phyloP scores from a whole-genome alignment of 2,888 invertebrate genomes.

The Thysanoteuthis rhombus region DNA sequence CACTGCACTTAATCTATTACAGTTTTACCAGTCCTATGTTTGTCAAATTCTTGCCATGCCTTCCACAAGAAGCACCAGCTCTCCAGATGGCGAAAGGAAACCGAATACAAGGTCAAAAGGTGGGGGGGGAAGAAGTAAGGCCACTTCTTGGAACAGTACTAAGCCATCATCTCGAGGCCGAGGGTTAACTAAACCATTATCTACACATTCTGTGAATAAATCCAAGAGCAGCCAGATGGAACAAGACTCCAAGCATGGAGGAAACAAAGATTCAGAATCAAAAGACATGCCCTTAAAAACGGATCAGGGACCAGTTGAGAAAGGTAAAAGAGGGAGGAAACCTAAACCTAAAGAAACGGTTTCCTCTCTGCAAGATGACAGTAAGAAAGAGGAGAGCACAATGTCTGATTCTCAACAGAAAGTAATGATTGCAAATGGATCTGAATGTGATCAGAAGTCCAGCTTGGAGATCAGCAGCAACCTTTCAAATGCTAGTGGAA shows the following conservation, averaged over 20 bases:
- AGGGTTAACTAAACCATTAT: background rate
- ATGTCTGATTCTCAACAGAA: background rate
- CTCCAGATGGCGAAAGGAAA: conserved; percentile 16
- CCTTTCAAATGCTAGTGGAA: background rate
- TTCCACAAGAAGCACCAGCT: conserved; percentile 19
- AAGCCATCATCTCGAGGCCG: background rate
- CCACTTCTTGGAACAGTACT: background rate
- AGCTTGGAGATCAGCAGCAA: background rate
- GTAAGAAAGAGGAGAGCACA: background rate
- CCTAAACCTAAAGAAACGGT: background rate
- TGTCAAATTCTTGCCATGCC: conserved; percentile 19
- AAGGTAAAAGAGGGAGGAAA: background rate
- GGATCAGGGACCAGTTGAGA: background rate
- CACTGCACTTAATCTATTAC: background rate
- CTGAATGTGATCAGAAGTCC: background rate
- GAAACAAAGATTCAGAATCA: background rate
- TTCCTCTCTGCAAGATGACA: background rate
- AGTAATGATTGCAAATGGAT: background rate
- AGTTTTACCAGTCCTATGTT: conserved; percentile 19
- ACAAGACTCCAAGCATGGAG: background rate
- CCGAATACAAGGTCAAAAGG: conserved; percentile 20
- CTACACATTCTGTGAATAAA: background rate
- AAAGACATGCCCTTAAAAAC: background rate
- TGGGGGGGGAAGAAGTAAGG: background rate
- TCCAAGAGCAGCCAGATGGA: background rate